phyloP scores from a whole-genome alignment of 2,888 invertebrate species.

The Proisotoma minuta region DNA sequence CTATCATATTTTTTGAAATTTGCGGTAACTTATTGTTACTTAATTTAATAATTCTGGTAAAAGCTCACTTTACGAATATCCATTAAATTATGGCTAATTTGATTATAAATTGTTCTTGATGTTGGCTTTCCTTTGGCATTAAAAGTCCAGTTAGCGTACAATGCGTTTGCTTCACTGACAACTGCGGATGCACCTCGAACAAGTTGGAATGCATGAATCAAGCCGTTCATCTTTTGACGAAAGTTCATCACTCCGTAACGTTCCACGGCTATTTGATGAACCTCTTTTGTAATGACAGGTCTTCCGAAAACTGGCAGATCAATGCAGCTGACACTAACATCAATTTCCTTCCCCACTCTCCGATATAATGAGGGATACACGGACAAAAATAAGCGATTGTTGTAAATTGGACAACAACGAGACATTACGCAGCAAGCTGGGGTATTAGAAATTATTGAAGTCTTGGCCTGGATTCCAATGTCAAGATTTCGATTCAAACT shows the following conservation, averaged over 20 bases:
- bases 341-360: conserved; percentile 52
- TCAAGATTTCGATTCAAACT: conserved; percentile 50
- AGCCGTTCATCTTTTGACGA: conserved; percentile 41
- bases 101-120: neutral
- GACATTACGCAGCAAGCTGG: neutral
- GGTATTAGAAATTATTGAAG: conserved; percentile 14
- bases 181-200: neutral
- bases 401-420: conserved; percentile 32
- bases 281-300: conserved; percentile 57
- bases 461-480: conserved; percentile 47
- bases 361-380: conserved; percentile 55
- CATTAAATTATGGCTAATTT: neutral
- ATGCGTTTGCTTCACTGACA: neutral
- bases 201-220: neutral
- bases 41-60: neutral
- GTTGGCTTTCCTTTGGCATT: neutral
- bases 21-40: neutral
- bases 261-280: conserved; percentile 54
- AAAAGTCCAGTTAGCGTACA: neutral
- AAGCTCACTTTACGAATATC: neutral
- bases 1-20: conserved; percentile 48
- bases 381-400: conserved; percentile 52
- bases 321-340: conserved; percentile 52
- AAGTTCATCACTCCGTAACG: conserved; percentile 52
- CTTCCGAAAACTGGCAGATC: conserved; percentile 64